A percentile compares a stretch with the other conserved stretches of the same genome.
Evolutionary conservation across 1,140 invertebrate genomes (phyloP).

Genomic region (Pachypsylla venusta): DNA sequence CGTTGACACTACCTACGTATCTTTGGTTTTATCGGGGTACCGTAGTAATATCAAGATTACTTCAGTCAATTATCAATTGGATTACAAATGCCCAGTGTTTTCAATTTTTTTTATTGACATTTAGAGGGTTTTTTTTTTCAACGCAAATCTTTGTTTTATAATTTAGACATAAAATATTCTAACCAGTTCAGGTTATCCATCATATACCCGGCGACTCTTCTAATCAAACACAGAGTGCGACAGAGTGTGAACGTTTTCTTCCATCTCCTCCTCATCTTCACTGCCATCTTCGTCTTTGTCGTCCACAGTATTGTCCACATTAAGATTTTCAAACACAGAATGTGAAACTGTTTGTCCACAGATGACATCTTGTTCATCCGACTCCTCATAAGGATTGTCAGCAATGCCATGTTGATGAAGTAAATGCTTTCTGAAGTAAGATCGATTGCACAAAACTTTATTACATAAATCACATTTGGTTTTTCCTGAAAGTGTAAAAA

Average conservation of each 20-base stretch:
- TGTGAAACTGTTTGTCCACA: not conserved
- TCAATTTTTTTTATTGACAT: no score
- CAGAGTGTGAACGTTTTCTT: not conserved
- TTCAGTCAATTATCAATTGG: no score
- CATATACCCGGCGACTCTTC: no score
- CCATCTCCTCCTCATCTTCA: not conserved
- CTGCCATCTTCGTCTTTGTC: not conserved
- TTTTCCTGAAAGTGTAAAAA: constrained; percentile 2
- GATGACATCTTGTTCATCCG: not conserved
- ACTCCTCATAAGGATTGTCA: not conserved
- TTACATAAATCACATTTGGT: constrained; percentile 17
- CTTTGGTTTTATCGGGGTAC: no score
- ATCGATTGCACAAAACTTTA: constrained; percentile 15
- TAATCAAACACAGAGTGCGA: constrained; percentile 4
- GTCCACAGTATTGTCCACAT: no score
- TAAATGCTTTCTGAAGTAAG: constrained; percentile 15
- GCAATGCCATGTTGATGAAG: constrained; percentile 15
- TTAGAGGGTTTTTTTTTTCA: no score
- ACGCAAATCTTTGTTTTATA: no score
- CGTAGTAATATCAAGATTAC: no score
- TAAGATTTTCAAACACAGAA: not conserved
- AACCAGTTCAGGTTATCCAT: no score
- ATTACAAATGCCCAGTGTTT: no score
- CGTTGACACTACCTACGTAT: no score
- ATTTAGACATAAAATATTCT: no score